A percentile compares a stretch with the other conserved stretches of the same genome.
These are phyloP conservation scores for Phocoena sinus DNA, from an alignment of 2,113 vertebrate species.

Conservation along the genomic window DNA sequence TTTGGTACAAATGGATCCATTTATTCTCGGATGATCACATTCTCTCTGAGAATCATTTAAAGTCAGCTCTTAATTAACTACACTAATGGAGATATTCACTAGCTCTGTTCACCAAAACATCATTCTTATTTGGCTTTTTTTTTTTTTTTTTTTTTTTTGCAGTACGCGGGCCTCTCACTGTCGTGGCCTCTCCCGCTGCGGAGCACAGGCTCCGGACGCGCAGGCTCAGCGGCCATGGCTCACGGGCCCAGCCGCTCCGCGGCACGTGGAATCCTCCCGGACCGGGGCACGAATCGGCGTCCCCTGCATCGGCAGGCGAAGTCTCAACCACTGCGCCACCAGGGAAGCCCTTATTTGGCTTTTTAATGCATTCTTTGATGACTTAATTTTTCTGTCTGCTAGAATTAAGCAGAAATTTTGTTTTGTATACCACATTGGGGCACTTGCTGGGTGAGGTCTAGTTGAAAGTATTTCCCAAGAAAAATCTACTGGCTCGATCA, in stretches of 20 bases:
- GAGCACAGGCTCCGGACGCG: too few relatives aligned
- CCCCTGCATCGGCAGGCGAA: too few relatives aligned
- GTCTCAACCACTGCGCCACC: too few relatives aligned
- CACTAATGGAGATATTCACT: neutral
- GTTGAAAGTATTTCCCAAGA: neutral
- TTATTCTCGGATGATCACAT: neutral
- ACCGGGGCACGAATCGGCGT: too few relatives aligned
- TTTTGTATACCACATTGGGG: neutral
- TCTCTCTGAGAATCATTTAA: neutral
- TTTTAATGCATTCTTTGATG: neutral
- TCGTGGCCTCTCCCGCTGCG: accelerated
- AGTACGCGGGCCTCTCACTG: too few relatives aligned
- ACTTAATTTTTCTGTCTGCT: neutral
- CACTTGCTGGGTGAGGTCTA: neutral
- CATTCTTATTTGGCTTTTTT: neutral
- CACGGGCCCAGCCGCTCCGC: too few relatives aligned
- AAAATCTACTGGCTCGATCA: neutral
- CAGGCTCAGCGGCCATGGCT: too few relatives aligned
- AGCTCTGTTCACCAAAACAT: neutral
- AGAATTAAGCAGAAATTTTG: conserved; percentile 15
- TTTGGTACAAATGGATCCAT: neutral
- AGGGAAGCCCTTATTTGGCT: neutral
- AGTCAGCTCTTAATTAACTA: neutral
- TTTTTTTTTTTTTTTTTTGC: too few relatives aligned
- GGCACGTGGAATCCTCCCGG: too few relatives aligned